Evolutionary conservation across 2,888 invertebrate species (phyloP), one percentile per base, ranked within the genome.

Genomic region (Xestia c-nigrum): DNA sequence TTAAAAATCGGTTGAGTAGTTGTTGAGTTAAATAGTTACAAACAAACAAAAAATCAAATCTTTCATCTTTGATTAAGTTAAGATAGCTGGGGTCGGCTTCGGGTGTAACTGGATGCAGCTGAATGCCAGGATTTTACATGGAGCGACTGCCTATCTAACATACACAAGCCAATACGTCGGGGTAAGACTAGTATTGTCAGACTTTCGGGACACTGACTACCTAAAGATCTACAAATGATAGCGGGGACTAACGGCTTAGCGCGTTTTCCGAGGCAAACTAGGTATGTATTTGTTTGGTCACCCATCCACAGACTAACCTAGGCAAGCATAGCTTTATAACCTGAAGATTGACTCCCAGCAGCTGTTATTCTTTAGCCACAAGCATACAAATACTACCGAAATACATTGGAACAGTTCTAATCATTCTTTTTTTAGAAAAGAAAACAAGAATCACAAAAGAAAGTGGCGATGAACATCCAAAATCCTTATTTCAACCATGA

Each of bases 401-500:
- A 47, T 16, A 47, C 16, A 46, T 46, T 12, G 2, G 12, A 46
- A 46, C 46, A 46, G 46, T 3, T 47, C 14, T 47, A 47, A 47
- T 31, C 31, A 31, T 31, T 3, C 31, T 31, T 31, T 31, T 2
- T 31, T 31, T 31, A 19, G 3, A 52, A 55, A 50, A 50, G 19
- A 50, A 19, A 50, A 19, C 19, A 7, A 50, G 0, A 50, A 50
- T 19, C 7, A 50, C 19, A 72, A 72, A 50, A 16, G 21, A 63
- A 73, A 74, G n/a, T 40, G 31, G 0, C 21, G 0, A 76, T 59
- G 40, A 61, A 24, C 61, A 80, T 38, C 24, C 14, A 52, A 72
- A 81, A 55, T n/a, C 31, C 40, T 21, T 57, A 65, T 19, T 24
- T 3, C 12, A 31, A 19, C n/a, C 38, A 63, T 66, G 85, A 81